Evolutionary conservation across 2,113 vertebrate genomes (phyloP).

Genomic region (Myrmecobius fasciatus): DNA sequence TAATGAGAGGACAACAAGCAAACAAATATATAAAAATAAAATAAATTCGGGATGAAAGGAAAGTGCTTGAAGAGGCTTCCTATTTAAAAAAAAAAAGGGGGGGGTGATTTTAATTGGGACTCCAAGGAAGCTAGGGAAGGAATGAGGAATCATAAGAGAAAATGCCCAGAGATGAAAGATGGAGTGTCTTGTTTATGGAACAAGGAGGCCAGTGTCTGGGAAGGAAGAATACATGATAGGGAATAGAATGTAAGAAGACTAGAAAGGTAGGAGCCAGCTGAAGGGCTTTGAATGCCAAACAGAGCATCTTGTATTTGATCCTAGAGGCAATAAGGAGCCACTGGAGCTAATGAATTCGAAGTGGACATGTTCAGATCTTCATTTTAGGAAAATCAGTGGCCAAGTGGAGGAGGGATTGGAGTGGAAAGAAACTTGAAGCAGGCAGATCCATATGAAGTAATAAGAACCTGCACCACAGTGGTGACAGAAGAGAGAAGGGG

Average conservation of each 20-base stretch:
- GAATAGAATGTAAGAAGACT: background rate
- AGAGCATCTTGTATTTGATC: background rate
- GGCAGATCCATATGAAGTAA: background rate
- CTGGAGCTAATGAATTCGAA: background rate
- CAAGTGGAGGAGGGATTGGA: background rate
- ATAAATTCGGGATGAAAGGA: background rate
- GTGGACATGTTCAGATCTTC: background rate
- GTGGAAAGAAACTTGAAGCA: background rate
- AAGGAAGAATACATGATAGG: background rate
- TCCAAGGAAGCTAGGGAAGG: too few species aligned
- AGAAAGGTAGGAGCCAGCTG: background rate
- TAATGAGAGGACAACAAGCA: background rate
- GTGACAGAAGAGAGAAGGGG: background rate
- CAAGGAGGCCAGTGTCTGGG: background rate
- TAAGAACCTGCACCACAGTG: background rate
- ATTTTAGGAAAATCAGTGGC: background rate
- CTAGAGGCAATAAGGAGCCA: background rate
- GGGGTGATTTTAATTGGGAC: too few species aligned
- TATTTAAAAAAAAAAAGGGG: too few species aligned
- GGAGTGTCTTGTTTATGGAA: background rate
- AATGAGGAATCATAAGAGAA: too few species aligned
- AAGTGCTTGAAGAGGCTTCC: too few species aligned
- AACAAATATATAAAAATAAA: background rate
- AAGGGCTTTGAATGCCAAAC: background rate
- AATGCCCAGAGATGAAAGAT: background rate